Evolutionary conservation across 2,797 vertebrate species (phyloP), one percentile per base, ranked within the genome.

Genomic region (Diplodus puntazzo): DNA sequence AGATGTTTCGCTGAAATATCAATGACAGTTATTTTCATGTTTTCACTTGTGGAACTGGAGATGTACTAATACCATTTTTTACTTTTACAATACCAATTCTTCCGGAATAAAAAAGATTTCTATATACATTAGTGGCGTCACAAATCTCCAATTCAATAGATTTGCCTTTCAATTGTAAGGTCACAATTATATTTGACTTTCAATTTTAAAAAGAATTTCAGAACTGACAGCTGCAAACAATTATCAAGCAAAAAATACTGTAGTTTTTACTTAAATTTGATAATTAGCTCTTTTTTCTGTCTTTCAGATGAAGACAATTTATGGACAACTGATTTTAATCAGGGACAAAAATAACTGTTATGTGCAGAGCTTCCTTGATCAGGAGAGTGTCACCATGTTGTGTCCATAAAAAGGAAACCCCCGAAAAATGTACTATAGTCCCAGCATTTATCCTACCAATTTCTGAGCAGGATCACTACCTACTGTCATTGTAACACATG

Each of bases 1-100:
- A 52, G 75, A 79, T 74, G 72, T 73, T 52, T 57, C 43, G 78
- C 27, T 75, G 18, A 23, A 67, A 70, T 18, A 48, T 50, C 23
- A 64, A 49, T 3, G 4, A 13, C 1, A 43, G 58, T 59, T 27
- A 52, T 11, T 3, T 45, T 0, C 20, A 18, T 34, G 57, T 45
- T 70, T 70, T 49, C 23, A 13, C 2, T 34, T 69, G 23, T 48
- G 5, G 43, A 54, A 53, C 27, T 2, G 7, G 34, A 34, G 34
- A 34, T 34, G 1, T 34, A 34, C 34, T 8, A 34, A 34, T 34
- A 34, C 34, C 34, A 34, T 34, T 34, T 25, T 34, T 34, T 34
- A 34, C 34, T 34, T 34, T 34, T 8, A 9, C 34, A 34, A 34
- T 34, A 34, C 34, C 7, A 34, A 34, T 34, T 34, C 34, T 34